phyloP scores from a whole-genome alignment of 2,888 invertebrate genomes.

The Andrena haemorrhoa region DNA sequence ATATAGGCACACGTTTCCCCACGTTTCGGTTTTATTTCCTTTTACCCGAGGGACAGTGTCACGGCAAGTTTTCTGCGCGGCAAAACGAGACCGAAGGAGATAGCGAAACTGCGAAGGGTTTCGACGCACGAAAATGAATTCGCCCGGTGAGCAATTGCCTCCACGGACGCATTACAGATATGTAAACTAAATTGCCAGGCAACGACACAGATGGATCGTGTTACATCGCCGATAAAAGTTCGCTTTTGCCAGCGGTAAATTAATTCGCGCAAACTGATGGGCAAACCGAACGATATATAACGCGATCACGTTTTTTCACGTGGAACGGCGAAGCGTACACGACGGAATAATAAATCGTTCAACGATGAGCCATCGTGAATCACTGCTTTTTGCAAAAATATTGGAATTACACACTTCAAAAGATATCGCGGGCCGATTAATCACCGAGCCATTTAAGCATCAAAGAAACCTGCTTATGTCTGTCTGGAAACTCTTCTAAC shows the following conservation, averaged over 20 bases:
- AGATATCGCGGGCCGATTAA: background rate
- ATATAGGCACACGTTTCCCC: too few species aligned
- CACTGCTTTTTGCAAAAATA: constrained; percentile 11
- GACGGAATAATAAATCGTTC: constrained; percentile 28
- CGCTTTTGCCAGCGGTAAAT: constrained; percentile 21
- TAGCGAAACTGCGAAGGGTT: background rate
- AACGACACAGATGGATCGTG: constrained; percentile 14
- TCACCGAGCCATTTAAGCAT: background rate
- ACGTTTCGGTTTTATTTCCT: background rate
- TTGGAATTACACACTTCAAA: background rate
- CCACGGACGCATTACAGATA: background rate
- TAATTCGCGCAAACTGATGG: constrained; percentile 28
- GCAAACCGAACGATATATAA: background rate
- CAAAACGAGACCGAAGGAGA: background rate
- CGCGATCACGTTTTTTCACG: constrained; percentile 7
- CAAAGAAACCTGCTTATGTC: too few species aligned
- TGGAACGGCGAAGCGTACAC: background rate
- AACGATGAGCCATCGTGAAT: constrained; percentile 18
- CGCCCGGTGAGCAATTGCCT: background rate
- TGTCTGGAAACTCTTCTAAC: background rate
- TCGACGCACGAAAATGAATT: background rate
- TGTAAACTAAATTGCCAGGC: background rate
- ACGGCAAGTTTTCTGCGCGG: background rate
- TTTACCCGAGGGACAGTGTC: background rate
- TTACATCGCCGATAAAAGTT: constrained; percentile 26